Percentiles rank a stretch among this genome's conserved stretches.
phyloP scores from a whole-genome alignment of 2,888 invertebrate species.

The Ernsta delagoae region DNA sequence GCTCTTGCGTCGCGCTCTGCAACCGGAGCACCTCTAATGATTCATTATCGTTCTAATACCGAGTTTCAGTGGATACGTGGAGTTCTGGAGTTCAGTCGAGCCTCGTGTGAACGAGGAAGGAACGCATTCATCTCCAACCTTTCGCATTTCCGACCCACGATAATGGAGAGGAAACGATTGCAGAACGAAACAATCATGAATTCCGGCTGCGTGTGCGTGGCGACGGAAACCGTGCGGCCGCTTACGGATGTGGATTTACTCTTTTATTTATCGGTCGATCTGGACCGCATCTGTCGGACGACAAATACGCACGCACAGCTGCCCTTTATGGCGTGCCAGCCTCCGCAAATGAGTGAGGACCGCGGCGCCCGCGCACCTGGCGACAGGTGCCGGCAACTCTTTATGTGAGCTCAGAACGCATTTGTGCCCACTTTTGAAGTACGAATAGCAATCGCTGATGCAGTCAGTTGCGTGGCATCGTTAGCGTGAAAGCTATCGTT shows the following conservation, averaged over 20 bases:
- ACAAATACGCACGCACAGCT: constrained; percentile 71
- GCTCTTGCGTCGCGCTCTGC: constrained; percentile 70
- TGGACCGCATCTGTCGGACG: constrained; percentile 80
- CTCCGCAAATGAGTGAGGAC: constrained; percentile 52
- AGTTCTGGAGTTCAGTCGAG: not conserved
- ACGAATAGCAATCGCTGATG: constrained; percentile 51
- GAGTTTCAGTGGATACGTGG: too few relatives aligned
- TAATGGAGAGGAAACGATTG: constrained; percentile 77
- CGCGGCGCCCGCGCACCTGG: constrained; percentile 70
- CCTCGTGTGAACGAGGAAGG: constrained; percentile 39
- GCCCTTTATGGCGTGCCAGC: constrained; percentile 70
- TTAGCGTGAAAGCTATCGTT: constrained; percentile 68
- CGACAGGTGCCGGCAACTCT: constrained; percentile 66
- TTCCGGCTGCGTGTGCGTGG: constrained; percentile 69
- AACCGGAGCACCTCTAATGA: constrained; percentile 48
- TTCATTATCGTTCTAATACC: constrained; percentile 48
- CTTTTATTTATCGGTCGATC: constrained; percentile 78
- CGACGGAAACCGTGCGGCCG: constrained; percentile 74
- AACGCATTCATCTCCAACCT: constrained; percentile 50
- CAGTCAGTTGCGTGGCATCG: constrained; percentile 57
- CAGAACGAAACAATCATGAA: constrained; percentile 74
- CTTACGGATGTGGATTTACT: constrained; percentile 76
- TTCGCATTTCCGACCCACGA: constrained; percentile 71
- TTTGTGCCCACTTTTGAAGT: constrained; percentile 42
- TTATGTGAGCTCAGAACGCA: constrained; percentile 33